These are phyloP conservation scores for Cotesia congregata DNA, from an alignment of 2,888 invertebrate genomes.

Conservation along the genomic window DNA sequence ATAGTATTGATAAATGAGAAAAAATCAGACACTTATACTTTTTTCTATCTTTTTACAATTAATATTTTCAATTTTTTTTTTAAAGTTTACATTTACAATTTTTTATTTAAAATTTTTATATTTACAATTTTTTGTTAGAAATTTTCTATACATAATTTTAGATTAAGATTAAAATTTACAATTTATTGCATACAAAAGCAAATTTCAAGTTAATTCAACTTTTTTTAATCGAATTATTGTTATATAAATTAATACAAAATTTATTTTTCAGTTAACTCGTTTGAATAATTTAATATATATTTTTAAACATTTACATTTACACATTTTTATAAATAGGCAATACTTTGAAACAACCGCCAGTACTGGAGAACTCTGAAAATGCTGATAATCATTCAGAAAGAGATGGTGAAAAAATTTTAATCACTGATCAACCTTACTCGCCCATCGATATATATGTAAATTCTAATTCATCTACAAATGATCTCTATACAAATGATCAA, in stretches of 20 bases:
- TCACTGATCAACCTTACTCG: background rate
- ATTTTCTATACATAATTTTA: too few relatives aligned
- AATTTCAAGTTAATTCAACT: background rate
- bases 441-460: background rate
- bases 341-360: background rate
- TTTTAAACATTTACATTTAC: background rate
- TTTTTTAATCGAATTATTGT: background rate
- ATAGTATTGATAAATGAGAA: too few relatives aligned
- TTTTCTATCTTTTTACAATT: too few relatives aligned
- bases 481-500: background rate
- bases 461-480: background rate
- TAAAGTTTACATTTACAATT: too few relatives aligned
- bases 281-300: background rate
- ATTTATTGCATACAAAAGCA: too few relatives aligned
- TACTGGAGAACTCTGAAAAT: background rate
- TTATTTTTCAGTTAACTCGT: background rate
- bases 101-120: too few relatives aligned
- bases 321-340: slow-evolving; percentile 1
- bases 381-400: background rate
- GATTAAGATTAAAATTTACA: too few relatives aligned
- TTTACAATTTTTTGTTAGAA: too few relatives aligned
- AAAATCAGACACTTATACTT: too few relatives aligned
- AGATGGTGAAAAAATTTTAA: background rate
- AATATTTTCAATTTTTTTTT: too few relatives aligned
- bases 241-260: too few relatives aligned